Percentiles rank a stretch among this genome's conserved stretches.
Conservation (phyloP, 2,888 invertebrate genomes). For the Eucera pruinosa region DNA sequence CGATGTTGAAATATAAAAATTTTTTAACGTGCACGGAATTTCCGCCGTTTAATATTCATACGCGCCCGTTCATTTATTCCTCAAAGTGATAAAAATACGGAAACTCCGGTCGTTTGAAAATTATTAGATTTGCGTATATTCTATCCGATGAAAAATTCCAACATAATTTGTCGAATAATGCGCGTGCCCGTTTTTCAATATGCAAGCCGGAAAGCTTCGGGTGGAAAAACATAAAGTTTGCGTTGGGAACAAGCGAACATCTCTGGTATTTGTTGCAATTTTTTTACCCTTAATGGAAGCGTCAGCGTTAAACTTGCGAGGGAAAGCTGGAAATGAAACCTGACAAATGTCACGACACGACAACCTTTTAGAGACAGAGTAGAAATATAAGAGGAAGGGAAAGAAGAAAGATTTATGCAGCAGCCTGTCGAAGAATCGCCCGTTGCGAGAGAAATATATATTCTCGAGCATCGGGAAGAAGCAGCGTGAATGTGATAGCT, state of each 20-base stretch:
- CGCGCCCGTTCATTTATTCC: not conserved
- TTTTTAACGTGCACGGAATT: not conserved
- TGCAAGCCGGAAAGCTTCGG: too few relatives aligned
- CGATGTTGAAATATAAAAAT: not conserved
- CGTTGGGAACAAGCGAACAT: too few relatives aligned
- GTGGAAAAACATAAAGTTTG: too few relatives aligned
- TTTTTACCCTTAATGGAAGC: not conserved
- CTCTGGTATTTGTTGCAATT: too few relatives aligned
- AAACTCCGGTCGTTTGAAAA: not conserved
- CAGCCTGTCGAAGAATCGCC: slow-evolving; percentile 44
- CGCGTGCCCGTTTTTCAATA: too few relatives aligned
- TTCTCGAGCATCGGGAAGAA: slow-evolving; percentile 3
- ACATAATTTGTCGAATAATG: too few relatives aligned
- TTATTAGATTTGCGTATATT: not conserved
- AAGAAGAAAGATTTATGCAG: slow-evolving; percentile 45
- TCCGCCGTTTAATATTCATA: not conserved
- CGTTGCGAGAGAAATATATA: slow-evolving; percentile 26
- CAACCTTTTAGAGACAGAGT: slow-evolving; percentile 26
- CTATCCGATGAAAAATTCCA: too few relatives aligned
- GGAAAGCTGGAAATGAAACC: slow-evolving; percentile 42
- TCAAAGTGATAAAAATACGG: not conserved
- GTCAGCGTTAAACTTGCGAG: not conserved
- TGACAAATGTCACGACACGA: slow-evolving; percentile 48
- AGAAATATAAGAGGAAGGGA: not conserved
- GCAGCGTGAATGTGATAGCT: slow-evolving; percentile 38